Percentiles rank a stretch among this genome's conserved stretches.
These are phyloP conservation scores for Drosophila kikkawai DNA, from an alignment of 1,140 invertebrate genomes.

Conservation along the genomic window DNA sequence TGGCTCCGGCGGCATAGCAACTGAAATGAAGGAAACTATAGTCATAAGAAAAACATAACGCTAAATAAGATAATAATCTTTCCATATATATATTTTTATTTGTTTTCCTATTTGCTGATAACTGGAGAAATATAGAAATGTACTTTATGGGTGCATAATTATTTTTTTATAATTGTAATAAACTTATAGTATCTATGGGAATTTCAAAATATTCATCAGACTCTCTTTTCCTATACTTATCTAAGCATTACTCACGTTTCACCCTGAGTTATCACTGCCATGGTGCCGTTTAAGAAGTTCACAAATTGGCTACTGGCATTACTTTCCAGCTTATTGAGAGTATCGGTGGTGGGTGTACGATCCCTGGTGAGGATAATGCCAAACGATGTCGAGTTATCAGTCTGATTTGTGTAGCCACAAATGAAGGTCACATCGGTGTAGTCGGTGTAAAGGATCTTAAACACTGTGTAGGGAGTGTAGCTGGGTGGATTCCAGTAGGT, in stretches of 20 bases:
- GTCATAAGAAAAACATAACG: neutral
- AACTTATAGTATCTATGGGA: neutral
- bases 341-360: conserved; percentile 27
- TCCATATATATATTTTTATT: neutral
- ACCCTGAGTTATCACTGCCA: conserved; percentile 60
- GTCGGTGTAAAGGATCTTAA: conserved; percentile 64
- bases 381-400: conserved; percentile 53
- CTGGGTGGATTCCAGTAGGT: conserved; percentile 54
- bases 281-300: conserved; percentile 62
- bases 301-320: conserved; percentile 8
- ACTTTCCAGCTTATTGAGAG: conserved; percentile 33
- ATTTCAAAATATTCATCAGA: neutral
- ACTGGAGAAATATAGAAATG: neutral
- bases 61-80: neutral
- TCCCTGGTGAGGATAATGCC: conserved; percentile 59
- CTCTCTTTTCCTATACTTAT: neutral
- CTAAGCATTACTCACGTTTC: conserved; percentile 48
- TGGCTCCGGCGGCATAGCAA: conserved; percentile 53
- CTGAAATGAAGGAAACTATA: conserved; percentile 40
- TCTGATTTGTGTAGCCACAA: conserved; percentile 72
- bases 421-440: conserved; percentile 56
- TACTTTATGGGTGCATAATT: neutral
- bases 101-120: neutral
- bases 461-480: conserved; percentile 45
- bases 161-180: neutral